Percentiles rank a stretch among this genome's conserved stretches.
Conservation (phyloP, 2,113 vertebrate genomes). For the Aplodontia rufa region DNA sequence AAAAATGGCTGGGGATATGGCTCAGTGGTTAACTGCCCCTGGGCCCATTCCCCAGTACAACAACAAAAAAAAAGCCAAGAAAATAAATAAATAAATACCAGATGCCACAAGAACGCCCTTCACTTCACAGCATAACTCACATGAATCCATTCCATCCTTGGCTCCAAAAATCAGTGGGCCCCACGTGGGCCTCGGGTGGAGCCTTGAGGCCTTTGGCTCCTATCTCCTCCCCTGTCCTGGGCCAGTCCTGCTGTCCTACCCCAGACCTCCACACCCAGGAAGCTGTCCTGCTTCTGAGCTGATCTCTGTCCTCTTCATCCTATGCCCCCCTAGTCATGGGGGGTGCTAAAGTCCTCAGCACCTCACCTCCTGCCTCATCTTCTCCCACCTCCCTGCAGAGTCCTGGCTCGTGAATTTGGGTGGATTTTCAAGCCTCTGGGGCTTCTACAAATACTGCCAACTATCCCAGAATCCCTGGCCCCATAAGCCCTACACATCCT, state of each 20-base stretch:
- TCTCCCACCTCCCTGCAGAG: neutral
- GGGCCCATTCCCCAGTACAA: too few relatives aligned
- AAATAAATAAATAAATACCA: neutral
- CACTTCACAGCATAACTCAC: fast-evolving
- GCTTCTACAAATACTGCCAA: neutral
- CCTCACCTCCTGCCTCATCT: fast-evolving
- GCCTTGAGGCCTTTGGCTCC: neutral
- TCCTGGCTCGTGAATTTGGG: neutral
- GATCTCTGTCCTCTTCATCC: neutral
- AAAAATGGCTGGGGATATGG: too few relatives aligned
- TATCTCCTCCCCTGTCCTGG: neutral
- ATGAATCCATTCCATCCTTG: neutral
- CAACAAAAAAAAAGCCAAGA: too few relatives aligned
- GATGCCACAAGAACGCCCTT: neutral
- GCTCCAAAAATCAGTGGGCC: neutral
- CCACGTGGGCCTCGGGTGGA: neutral
- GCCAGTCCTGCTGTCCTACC: neutral
- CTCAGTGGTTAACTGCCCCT: too few relatives aligned
- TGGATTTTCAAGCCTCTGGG: neutral
- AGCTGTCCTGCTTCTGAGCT: fast-evolving
- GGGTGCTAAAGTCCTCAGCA: neutral
- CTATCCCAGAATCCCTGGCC: neutral
- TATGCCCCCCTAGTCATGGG: neutral
- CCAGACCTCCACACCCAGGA: neutral
- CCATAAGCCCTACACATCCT: neutral